These are phyloP conservation scores for Pseudopodoces humilis DNA, from an alignment of 2,113 vertebrate species.

Conservation along the genomic window DNA sequence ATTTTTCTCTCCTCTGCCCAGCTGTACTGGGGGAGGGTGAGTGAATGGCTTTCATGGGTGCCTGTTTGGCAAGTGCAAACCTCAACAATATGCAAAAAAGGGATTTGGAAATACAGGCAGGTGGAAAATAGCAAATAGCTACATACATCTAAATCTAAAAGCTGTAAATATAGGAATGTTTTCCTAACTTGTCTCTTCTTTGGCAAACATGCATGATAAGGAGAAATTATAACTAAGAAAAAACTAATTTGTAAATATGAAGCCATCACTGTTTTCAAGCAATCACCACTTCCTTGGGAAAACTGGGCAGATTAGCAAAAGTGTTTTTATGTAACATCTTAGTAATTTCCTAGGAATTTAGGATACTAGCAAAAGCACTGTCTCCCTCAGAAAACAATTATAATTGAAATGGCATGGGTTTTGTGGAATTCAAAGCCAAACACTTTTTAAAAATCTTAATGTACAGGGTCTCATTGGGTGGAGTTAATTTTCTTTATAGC, in stretches of 20 bases:
- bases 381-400: background rate
- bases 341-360: background rate
- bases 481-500: background rate
- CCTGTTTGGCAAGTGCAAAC: background rate
- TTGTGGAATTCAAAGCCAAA: background rate
- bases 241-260: background rate
- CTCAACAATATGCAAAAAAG: background rate
- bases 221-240: background rate
- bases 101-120: background rate
- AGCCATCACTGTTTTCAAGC: background rate
- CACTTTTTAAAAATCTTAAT: background rate
- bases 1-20: background rate
- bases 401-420: background rate
- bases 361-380: background rate
- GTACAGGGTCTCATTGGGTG: rapidly evolving
- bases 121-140: background rate
- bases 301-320: background rate
- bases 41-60: rapidly evolving
- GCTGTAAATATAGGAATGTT: background rate
- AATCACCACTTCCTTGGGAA: background rate
- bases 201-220: background rate
- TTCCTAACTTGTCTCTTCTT: background rate
- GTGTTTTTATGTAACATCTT: background rate
- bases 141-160: background rate
- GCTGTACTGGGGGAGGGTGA: background rate